Evolutionary conservation across 2,888 invertebrate genomes (phyloP), one percentile per base, ranked within the genome.

Genomic region (Himalopsyche japonica): DNA sequence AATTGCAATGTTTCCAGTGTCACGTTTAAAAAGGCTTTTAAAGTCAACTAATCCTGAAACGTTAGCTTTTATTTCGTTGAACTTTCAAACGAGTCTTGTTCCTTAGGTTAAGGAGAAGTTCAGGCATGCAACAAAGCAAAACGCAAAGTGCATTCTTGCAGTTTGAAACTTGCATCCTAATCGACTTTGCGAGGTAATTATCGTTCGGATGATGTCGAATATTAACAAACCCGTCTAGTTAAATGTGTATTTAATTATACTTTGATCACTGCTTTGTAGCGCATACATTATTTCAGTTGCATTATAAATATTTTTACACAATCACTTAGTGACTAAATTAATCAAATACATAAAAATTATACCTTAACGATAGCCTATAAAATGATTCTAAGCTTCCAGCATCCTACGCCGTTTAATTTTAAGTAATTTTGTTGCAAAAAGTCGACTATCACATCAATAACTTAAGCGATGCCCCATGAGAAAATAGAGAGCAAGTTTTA

Each of bases 11-110:
- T 8, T 20, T 20, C 15, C 27, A 70, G 30, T 27, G 70, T 70
- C 70, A 70, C 70, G 70, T 27, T 27, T 30, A 20, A 15, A 70
- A 30, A 10, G 24, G 30, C 12, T 70, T 70, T 12, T 4, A 30
- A 15, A 70, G 70, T 70, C 70, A 12, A 70, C 70, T 70, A 70
- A 70, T 70, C 70, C 70, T 27, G 70, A 20, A 70, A 15, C 70
- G 27, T 15, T 70, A 30, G 30, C 70, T 70, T 70, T 70, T 70
- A 70, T 70, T 70, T 77, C 43, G n/a, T 20, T 24, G 6, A 77
- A 77, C 77, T 77, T 77, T 37, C 20, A n/a, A 77, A 77, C 77
- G 77, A 43, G 34, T 77, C 77, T 77, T 77, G 77, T 77, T 77
- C n/a, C 77, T 77, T 70, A 1, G 24, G 70, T 4, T 70, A 30